These are phyloP conservation scores for Leptatherina wallacei DNA, from an alignment of 2,797 vertebrate species.

Conservation along the genomic window DNA sequence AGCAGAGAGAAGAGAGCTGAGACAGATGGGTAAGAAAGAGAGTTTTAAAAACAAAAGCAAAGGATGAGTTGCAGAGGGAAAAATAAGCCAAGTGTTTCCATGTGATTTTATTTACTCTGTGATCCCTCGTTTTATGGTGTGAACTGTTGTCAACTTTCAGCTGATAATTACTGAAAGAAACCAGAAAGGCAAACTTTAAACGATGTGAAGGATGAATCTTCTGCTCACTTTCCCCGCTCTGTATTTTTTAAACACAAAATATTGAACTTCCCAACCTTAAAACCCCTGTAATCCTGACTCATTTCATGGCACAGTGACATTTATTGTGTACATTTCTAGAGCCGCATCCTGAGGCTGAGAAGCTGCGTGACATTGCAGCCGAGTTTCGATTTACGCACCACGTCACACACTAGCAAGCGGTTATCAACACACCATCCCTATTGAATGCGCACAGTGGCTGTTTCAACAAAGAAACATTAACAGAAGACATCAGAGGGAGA, in stretches of 20 bases:
- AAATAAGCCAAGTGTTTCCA: conserved; percentile 5
- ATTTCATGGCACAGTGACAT: too few species aligned
- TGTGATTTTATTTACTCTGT: conserved; percentile 14
- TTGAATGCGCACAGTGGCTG: too few species aligned
- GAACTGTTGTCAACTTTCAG: conserved; percentile 1
- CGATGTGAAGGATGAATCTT: background rate
- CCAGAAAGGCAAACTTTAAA: background rate
- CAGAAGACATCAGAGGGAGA: too few species aligned
- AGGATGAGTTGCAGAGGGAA: background rate
- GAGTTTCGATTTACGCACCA: too few species aligned
- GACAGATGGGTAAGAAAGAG: conserved; percentile 10
- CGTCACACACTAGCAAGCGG: too few species aligned
- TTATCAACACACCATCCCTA: too few species aligned
- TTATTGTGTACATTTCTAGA: too few species aligned
- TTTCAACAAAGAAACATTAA: too few species aligned
- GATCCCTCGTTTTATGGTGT: background rate
- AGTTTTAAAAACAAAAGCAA: conserved; percentile 19
- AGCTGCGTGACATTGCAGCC: too few species aligned
- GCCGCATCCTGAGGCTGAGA: too few species aligned
- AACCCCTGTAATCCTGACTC: too few species aligned
- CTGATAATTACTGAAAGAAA: background rate
- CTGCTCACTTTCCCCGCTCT: background rate
- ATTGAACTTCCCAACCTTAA: too few species aligned
- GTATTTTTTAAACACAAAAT: background rate
- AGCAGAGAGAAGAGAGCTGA: conserved; percentile 17